Percentiles rank a stretch among this genome's conserved stretches.
These are phyloP conservation scores for Lamprologus sp. DNA, from an alignment of 2,113 vertebrate genomes.

Conservation along the genomic window DNA sequence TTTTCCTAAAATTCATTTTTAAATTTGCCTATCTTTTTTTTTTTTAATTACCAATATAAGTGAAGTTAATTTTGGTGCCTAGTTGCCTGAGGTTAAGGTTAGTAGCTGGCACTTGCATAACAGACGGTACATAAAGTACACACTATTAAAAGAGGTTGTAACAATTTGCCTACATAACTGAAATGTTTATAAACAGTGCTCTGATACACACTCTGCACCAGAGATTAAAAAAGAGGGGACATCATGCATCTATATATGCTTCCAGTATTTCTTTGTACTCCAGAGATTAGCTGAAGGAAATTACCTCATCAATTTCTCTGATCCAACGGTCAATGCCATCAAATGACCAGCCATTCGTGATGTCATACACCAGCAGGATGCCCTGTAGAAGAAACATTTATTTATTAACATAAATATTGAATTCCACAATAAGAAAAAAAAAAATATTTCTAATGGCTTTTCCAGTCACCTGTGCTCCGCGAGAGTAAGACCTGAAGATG, in stretches of 20 bases:
- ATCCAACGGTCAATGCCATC: slow-evolving; percentile 98
- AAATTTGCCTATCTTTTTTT: accelerated
- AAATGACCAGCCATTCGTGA: slow-evolving; percentile 98
- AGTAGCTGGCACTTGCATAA: neutral
- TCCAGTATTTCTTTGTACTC: neutral
- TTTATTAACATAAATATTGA: neutral
- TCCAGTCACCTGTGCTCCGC: slow-evolving; percentile 88
- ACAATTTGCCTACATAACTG: neutral
- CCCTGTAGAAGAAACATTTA: slow-evolving; percentile 69
- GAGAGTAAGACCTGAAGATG: slow-evolving; percentile 97
- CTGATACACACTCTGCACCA: neutral
- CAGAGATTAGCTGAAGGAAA: neutral
- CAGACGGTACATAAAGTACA: neutral
- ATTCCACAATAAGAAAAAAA: neutral
- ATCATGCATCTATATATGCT: neutral
- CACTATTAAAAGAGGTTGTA: neutral
- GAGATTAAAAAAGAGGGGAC: neutral
- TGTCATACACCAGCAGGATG: slow-evolving; percentile 97
- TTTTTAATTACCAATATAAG: accelerated
- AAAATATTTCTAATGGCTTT: neutral
- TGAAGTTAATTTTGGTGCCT: neutral
- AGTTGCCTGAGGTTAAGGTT: neutral
- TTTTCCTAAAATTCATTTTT: neutral
- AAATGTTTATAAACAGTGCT: neutral
- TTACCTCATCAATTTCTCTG: slow-evolving; percentile 96